phyloP scores from a whole-genome alignment of 2,113 vertebrate species.

The Malurus cyaneus region DNA sequence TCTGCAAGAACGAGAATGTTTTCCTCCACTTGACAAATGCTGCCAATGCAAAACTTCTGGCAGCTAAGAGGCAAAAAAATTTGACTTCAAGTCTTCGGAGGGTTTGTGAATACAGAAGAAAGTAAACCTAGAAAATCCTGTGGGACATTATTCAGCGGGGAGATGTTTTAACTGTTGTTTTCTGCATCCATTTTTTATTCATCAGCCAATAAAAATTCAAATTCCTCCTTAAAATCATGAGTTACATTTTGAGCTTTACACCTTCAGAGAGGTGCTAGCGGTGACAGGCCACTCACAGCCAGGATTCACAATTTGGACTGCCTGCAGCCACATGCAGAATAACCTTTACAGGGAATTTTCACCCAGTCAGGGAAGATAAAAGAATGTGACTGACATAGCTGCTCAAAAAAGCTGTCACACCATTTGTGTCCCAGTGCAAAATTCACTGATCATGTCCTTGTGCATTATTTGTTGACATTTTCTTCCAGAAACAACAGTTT shows the following conservation, averaged over 20 bases:
- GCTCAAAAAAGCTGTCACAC: not conserved
- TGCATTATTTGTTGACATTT: not conserved
- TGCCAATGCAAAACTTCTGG: not conserved
- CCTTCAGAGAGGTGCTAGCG: not conserved
- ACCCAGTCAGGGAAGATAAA: not conserved
- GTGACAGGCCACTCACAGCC: not conserved
- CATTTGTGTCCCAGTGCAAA: rapidly evolving
- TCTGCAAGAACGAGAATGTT: not conserved
- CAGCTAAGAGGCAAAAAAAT: not conserved
- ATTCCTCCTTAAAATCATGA: not conserved
- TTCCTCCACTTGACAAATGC: not conserved
- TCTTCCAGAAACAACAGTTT: not conserved
- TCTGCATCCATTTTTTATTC: not conserved
- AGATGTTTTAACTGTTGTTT: not conserved
- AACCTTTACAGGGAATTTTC: not conserved
- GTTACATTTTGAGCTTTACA: not conserved
- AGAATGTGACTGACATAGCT: not conserved
- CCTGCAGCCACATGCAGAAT: not conserved
- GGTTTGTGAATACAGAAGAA: not conserved
- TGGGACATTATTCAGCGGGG: not conserved
- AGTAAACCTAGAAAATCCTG: not conserved
- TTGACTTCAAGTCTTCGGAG: not conserved
- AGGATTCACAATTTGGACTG: not conserved
- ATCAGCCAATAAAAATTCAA: not conserved
- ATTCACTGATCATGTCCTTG: not conserved